A percentile compares a stretch with the other conserved stretches of the same genome.
Evolutionary conservation across 2,797 vertebrate species (phyloP).

Genomic region (Chromis chromis): DNA sequence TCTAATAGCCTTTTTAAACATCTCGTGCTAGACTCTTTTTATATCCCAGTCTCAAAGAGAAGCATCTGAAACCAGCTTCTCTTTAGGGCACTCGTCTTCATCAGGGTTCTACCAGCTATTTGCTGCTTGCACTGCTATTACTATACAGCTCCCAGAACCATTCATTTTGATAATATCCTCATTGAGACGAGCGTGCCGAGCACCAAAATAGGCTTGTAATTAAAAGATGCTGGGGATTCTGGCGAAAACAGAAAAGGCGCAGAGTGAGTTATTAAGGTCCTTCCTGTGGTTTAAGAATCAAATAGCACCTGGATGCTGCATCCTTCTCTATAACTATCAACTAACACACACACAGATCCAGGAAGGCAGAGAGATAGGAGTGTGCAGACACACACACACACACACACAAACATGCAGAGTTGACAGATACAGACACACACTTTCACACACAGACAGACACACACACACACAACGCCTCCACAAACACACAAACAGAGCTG

Average conservation of each 20-base stretch:
- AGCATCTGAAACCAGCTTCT: slow-evolving; percentile 42
- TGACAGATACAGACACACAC: slow-evolving; percentile 29
- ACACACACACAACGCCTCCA: slow-evolving; percentile 26
- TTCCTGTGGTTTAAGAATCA: slow-evolving; percentile 63
- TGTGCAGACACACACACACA: not conserved
- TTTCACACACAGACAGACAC: slow-evolving; percentile 21
- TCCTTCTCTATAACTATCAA: slow-evolving; percentile 19
- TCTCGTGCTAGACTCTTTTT: slow-evolving; percentile 26
- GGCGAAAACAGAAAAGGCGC: slow-evolving; percentile 38
- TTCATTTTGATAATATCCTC: slow-evolving; percentile 72
- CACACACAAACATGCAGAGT: slow-evolving; percentile 20
- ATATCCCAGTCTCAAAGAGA: slow-evolving; percentile 33
- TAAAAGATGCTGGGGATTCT: slow-evolving; percentile 73
- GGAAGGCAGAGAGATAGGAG: slow-evolving; percentile 4
- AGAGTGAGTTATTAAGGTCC: slow-evolving; percentile 60
- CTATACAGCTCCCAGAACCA: slow-evolving; percentile 57
- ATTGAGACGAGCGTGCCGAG: slow-evolving; percentile 40
- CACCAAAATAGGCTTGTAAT: slow-evolving; percentile 75
- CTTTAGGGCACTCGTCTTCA: slow-evolving; percentile 41
- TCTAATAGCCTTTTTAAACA: slow-evolving; percentile 42
- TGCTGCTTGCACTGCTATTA: slow-evolving; percentile 48
- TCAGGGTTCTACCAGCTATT: slow-evolving; percentile 43
- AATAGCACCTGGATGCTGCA: slow-evolving; percentile 55
- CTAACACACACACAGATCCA: slow-evolving; percentile 18
- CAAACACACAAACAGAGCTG: slow-evolving; percentile 51